These are phyloP conservation scores for Eupeodes corollae DNA, from an alignment of 1,140 invertebrate genomes.

Conservation along the genomic window DNA sequence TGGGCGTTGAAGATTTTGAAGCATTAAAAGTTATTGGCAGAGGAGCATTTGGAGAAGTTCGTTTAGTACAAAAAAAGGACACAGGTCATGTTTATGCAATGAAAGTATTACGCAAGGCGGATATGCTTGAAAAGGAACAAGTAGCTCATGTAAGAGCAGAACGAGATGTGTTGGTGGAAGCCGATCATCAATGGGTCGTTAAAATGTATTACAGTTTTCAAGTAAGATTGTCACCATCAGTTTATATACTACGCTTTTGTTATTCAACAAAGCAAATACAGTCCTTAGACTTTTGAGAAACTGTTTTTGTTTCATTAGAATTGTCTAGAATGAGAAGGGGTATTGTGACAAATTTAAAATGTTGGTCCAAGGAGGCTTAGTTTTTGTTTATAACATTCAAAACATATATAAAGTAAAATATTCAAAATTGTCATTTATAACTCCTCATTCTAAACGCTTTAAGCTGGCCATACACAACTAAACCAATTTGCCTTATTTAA, in stretches of 20 bases:
- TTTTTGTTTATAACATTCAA: too few relatives aligned
- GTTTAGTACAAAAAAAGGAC: slow-evolving; percentile 98
- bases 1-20: slow-evolving; percentile 98
- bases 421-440: too few relatives aligned
- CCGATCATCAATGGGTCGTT: slow-evolving; percentile 99
- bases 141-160: slow-evolving; percentile 97
- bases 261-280: not conserved
- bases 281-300: not conserved
- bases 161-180: slow-evolving; percentile 94
- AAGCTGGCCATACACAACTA: too few relatives aligned
- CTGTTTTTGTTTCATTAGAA: too few relatives aligned
- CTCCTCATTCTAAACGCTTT: too few relatives aligned
- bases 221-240: slow-evolving; percentile 23
- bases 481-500: too few relatives aligned
- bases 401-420: too few relatives aligned
- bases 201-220: slow-evolving; percentile 99
- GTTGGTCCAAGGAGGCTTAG: too few relatives aligned
- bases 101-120: slow-evolving; percentile 98
- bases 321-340: too few relatives aligned
- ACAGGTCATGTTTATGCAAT: slow-evolving; percentile 99
- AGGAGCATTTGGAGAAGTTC: slow-evolving; percentile 97
- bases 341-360: too few relatives aligned
- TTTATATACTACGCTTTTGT: too few relatives aligned
- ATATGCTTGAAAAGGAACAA: slow-evolving; percentile 99
- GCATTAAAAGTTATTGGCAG: slow-evolving; percentile 92